Conservation (phyloP, 2,113 vertebrate genomes). For the Azemiops feae region DNA sequence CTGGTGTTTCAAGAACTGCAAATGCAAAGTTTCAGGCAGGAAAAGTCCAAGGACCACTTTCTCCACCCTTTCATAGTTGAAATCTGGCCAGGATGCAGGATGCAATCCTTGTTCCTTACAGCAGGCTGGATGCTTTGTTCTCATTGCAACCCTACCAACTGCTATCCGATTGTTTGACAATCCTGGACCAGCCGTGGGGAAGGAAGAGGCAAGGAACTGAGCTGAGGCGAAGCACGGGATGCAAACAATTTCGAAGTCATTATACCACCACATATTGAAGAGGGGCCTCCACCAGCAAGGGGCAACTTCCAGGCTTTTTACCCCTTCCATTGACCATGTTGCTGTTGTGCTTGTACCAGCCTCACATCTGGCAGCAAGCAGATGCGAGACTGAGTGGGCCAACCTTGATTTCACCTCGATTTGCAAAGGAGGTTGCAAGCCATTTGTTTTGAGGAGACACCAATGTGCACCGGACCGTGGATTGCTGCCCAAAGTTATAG, state of each 20-base stretch:
- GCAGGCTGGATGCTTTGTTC: background rate
- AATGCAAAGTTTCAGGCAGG: background rate
- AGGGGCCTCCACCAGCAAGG: slow-evolving; percentile 5
- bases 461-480: background rate
- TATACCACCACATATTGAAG: background rate
- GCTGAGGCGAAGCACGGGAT: background rate
- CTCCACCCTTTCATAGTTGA: background rate
- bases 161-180: too few relatives aligned
- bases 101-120: background rate
- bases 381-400: background rate
- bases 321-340: background rate
- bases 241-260: background rate
- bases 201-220: background rate
- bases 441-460: background rate
- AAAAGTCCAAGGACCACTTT: background rate
- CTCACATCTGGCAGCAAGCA: background rate
- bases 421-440: background rate
- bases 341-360: background rate
- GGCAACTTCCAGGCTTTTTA: background rate
- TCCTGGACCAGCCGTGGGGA: too few relatives aligned
- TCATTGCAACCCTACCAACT: background rate
- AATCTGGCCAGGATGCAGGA: background rate
- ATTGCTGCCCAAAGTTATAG: background rate
- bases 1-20: background rate
- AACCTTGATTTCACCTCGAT: background rate